These are phyloP conservation scores for Channallabes apus DNA, from an alignment of 2,797 vertebrate species.

Conservation along the genomic window DNA sequence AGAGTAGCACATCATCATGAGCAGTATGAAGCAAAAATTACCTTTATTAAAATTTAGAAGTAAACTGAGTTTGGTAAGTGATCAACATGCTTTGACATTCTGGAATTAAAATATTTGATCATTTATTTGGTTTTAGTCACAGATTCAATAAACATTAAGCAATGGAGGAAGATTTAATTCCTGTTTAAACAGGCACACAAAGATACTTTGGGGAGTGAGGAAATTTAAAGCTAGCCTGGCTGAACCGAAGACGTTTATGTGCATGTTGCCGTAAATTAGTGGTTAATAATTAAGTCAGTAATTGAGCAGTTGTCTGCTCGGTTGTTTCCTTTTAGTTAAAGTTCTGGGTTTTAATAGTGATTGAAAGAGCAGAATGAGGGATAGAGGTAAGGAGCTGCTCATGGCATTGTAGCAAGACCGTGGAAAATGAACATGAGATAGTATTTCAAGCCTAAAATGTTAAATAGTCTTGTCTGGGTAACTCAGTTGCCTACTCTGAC, in stretches of 20 bases:
- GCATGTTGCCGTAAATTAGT: neutral
- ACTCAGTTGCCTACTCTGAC: neutral
- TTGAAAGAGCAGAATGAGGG: neutral
- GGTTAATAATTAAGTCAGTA: neutral
- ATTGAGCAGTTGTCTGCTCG: neutral
- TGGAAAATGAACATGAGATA: neutral
- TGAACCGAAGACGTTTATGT: neutral
- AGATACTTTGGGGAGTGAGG: neutral
- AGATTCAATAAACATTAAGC: neutral
- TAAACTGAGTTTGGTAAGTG: neutral
- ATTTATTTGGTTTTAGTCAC: constrained; percentile 12
- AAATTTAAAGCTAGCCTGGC: neutral
- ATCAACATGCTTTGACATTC: constrained; percentile 1
- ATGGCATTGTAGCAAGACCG: neutral
- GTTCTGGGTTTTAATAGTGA: neutral
- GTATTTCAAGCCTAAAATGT: neutral
- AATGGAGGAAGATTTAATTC: neutral
- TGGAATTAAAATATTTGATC: neutral
- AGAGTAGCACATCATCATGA: neutral
- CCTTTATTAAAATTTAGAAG: neutral
- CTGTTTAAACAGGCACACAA: neutral
- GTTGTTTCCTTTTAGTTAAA: neutral
- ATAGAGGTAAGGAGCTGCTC: neutral
- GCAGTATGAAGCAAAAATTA: neutral
- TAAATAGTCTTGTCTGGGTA: neutral